These are phyloP conservation scores for Sphinx pinastri DNA, from an alignment of 2,888 invertebrate genomes.

Conservation along the genomic window DNA sequence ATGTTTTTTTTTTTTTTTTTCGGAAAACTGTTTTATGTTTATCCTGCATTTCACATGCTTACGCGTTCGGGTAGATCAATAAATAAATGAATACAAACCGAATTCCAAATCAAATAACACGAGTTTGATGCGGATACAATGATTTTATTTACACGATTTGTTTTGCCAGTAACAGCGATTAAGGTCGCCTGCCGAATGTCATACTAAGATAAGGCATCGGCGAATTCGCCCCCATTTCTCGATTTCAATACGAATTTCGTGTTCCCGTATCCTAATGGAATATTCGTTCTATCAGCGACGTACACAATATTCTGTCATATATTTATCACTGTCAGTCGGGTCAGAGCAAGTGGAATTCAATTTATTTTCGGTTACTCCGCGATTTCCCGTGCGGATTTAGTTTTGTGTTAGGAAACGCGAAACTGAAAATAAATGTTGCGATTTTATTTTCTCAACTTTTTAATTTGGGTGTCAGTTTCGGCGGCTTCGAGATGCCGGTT, in stretches of 20 bases:
- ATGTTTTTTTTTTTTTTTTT: no score
- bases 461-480: conserved; percentile 38
- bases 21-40: no score
- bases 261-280: conserved; percentile 43
- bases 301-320: conserved; percentile 51
- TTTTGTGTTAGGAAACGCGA: conserved; percentile 54
- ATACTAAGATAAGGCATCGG: conserved; percentile 43
- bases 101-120: not conserved
- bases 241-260: conserved; percentile 36
- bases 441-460: conserved; percentile 39
- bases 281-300: conserved; percentile 37
- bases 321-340: conserved; percentile 60
- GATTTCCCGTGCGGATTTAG: conserved; percentile 70
- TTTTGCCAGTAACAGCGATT: conserved; percentile 41
- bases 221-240: conserved; percentile 36
- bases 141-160: conserved; percentile 32
- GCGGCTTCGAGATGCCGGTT: not conserved
- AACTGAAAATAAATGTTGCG: conserved; percentile 42
- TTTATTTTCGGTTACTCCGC: conserved; percentile 64
- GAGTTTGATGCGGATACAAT: not conserved
- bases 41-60: no score
- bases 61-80: no score
- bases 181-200: conserved; percentile 39
- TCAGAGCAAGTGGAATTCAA: conserved; percentile 61
- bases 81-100: conserved; percentile 2